These are phyloP conservation scores for Hofmannophila pseudospretella DNA, from an alignment of 2,888 invertebrate genomes.

Conservation along the genomic window DNA sequence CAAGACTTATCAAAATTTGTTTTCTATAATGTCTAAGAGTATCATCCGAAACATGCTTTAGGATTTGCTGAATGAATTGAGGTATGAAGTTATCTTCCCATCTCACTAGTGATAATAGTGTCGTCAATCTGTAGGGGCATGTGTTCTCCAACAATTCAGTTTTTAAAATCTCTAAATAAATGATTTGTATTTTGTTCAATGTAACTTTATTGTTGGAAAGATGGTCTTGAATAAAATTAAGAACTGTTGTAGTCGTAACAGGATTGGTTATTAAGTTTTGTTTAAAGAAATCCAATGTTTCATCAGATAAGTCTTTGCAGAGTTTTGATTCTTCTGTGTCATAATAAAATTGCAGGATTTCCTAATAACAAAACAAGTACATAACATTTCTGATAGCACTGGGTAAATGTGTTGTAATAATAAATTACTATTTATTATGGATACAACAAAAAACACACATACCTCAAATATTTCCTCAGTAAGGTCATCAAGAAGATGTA, in stretches of 20 bases:
- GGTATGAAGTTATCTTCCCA: slow-evolving; percentile 47
- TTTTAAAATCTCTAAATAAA: slow-evolving; percentile 54
- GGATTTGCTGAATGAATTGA: slow-evolving; percentile 44
- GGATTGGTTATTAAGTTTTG: slow-evolving; percentile 62
- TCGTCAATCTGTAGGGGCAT: slow-evolving; percentile 51
- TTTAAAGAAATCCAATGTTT: slow-evolving; percentile 57
- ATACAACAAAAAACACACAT: slow-evolving; percentile 13
- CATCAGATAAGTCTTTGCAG: slow-evolving; percentile 41
- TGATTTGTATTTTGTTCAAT: slow-evolving; percentile 42
- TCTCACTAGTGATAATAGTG: slow-evolving; percentile 52
- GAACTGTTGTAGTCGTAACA: slow-evolving; percentile 49
- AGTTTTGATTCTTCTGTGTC: slow-evolving; percentile 46
- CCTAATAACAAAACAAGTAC: slow-evolving; percentile 38
- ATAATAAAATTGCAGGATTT: slow-evolving; percentile 51
- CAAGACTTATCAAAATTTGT: slow-evolving; percentile 61
- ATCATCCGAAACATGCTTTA: slow-evolving; percentile 53
- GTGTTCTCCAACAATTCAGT: slow-evolving; percentile 46
- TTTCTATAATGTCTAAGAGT: slow-evolving; percentile 57
- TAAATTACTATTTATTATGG: too few species aligned
- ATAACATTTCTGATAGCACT: too few species aligned
- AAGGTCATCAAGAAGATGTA: slow-evolving; percentile 55
- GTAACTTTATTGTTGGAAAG: slow-evolving; percentile 25
- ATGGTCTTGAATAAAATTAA: slow-evolving; percentile 46
- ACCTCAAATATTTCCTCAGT: slow-evolving; percentile 56
- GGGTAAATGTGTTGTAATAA: too few species aligned